Percentiles rank a stretch among this genome's conserved stretches.
Evolutionary conservation across 2,797 vertebrate genomes (phyloP).

Genomic region (Nyctibius grandis): DNA sequence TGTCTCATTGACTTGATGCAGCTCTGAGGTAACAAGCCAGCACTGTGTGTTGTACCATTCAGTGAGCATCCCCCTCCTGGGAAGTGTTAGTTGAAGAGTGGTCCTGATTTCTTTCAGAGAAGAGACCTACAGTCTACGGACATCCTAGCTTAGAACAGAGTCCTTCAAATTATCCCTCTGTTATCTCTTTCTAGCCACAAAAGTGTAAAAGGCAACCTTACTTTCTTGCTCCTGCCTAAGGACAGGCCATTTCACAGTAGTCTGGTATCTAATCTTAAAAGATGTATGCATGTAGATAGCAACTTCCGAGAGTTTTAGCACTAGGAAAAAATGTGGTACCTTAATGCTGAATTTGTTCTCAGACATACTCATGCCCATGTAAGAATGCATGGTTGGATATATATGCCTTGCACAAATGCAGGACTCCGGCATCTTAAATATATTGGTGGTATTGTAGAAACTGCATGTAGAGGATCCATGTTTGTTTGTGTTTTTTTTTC

Average conservation of each 20-base stretch:
- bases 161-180: background rate
- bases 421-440: background rate
- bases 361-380: background rate
- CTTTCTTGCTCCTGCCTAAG: background rate
- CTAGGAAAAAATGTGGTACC: background rate
- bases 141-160: background rate
- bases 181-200: background rate
- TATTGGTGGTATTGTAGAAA: background rate
- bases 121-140: background rate
- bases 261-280: background rate
- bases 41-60: background rate
- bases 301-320: background rate
- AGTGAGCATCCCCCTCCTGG: background rate
- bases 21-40: background rate
- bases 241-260: background rate
- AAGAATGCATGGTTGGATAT: background rate
- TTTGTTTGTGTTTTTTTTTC: background rate
- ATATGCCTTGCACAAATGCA: background rate
- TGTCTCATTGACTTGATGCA: background rate
- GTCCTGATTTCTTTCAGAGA: background rate
- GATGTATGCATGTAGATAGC: fast-evolving
- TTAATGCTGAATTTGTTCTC: background rate
- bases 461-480: background rate
- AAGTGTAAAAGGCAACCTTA: background rate
- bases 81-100: fast-evolving